These are phyloP conservation scores for Bemisia tabaci DNA, from an alignment of 1,140 invertebrate genomes.

Conservation along the genomic window DNA sequence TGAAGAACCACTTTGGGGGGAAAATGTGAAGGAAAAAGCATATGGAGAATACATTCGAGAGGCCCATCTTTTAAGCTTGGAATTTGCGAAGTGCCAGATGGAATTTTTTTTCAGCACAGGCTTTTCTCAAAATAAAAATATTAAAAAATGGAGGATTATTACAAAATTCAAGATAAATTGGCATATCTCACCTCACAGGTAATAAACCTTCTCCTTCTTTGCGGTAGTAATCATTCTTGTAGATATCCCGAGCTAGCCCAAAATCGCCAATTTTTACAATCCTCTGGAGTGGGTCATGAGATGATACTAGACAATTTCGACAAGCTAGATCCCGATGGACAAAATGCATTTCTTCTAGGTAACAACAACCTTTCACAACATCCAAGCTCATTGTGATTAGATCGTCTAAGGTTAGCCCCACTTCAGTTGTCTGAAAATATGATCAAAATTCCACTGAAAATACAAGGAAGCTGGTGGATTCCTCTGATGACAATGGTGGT, in stretches of 20 bases:
- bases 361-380: slow-evolving; percentile 82
- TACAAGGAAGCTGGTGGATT: too few species aligned
- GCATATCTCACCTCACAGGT: slow-evolving; percentile 36
- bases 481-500: too few species aligned
- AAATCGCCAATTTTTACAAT: slow-evolving; percentile 96
- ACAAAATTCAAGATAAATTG: too few species aligned
- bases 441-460: too few species aligned
- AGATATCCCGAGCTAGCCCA: slow-evolving; percentile 85
- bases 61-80: too few species aligned
- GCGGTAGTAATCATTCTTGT: slow-evolving; percentile 92
- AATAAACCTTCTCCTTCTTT: slow-evolving; percentile 67
- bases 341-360: slow-evolving; percentile 88
- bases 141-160: too few species aligned
- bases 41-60: slow-evolving; percentile 3
- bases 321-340: slow-evolving; percentile 93
- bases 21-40: background rate
- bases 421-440: slow-evolving; percentile 32
- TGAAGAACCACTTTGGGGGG: background rate
- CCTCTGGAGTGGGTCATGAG: slow-evolving; percentile 45
- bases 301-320: slow-evolving; percentile 80
- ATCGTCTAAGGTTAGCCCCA: slow-evolving; percentile 59
- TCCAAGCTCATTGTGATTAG: slow-evolving; percentile 86
- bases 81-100: background rate
- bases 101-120: background rate
- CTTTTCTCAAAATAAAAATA: background rate